Evolutionary conservation across 2,888 invertebrate species (phyloP).

Genomic region (Philonicus albiceps): DNA sequence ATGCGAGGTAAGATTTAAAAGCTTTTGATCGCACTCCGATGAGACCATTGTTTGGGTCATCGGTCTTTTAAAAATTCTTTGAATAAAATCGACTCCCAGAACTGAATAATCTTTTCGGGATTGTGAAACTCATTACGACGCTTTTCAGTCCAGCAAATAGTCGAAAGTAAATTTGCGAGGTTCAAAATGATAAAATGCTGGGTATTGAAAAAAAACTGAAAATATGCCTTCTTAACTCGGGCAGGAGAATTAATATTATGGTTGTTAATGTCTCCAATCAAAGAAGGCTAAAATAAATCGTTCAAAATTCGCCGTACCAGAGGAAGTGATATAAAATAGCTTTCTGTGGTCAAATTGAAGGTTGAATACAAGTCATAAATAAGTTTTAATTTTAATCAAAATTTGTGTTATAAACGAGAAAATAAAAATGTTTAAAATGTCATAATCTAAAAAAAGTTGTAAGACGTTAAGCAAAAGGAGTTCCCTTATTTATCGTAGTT

Average conservation of each 20-base stretch:
- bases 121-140: neutral
- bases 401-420: too few species aligned
- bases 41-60: neutral
- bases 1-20: conserved; percentile 71
- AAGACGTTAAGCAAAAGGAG: too few species aligned
- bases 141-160: neutral
- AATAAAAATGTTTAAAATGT: too few species aligned
- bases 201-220: neutral
- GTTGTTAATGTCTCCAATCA: neutral
- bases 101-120: too few species aligned
- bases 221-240: neutral
- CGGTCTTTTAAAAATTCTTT: neutral
- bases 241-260: neutral
- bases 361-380: neutral
- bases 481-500: too few species aligned
- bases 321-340: neutral
- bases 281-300: neutral
- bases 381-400: neutral
- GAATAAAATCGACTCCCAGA: neutral
- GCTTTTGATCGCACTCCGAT: too few species aligned
- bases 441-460: too few species aligned
- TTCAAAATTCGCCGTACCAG: neutral
- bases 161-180: neutral
- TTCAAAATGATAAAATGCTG: neutral
- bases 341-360: neutral